Evolutionary conservation across 2,888 invertebrate genomes (phyloP), one percentile per base, ranked within the genome.

Genomic region (Eristalinus sepulchralis): DNA sequence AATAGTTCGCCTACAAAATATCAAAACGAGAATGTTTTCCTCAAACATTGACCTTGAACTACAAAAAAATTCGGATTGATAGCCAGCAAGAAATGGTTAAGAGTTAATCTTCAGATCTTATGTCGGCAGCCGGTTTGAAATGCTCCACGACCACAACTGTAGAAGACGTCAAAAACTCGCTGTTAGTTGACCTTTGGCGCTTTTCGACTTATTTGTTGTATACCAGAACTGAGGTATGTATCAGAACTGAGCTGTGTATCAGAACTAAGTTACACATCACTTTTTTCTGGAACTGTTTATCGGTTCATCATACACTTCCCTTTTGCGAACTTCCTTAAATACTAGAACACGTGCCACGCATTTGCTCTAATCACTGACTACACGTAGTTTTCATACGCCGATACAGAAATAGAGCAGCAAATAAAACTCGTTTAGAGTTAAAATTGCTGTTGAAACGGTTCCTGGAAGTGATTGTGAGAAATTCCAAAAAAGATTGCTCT

Each of bases 21-120:
- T 47, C 33, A n/a, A 67, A 76, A 22, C 53, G 24, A 62, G 60
- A 62, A 60, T 68, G 59, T 60, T 76, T 67, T 76, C 17, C 59
- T 53, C 1, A 76, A 76, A 53, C 34, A n/a, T 17, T 60, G 60
- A 59, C 76, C 76, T 76, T 76, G 60, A 68, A 62, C 67, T 60
- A 34, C 1, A 60, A 53, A 62, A 60, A 20, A 9, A n/a, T 27
- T 33, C 1, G 4, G 11, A 10, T 17, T 0, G 22, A 33, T 59
- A 57, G 57, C 31, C 31, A 60, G 59, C 47, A 33, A 60, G 10
- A 31, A 47, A 31, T 10, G 22, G 11, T 13, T 66, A 31, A 39
- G 57, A 57, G 20, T 57, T 17, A 11, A 24, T 57, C 22, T 27
- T 27, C 27, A 27, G 27, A 24, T 24, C 57, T 24, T 11, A 10